Base-by-base conservation (phyloP, 1,140 invertebrate species). In the Plodia interpunctella region DNA sequence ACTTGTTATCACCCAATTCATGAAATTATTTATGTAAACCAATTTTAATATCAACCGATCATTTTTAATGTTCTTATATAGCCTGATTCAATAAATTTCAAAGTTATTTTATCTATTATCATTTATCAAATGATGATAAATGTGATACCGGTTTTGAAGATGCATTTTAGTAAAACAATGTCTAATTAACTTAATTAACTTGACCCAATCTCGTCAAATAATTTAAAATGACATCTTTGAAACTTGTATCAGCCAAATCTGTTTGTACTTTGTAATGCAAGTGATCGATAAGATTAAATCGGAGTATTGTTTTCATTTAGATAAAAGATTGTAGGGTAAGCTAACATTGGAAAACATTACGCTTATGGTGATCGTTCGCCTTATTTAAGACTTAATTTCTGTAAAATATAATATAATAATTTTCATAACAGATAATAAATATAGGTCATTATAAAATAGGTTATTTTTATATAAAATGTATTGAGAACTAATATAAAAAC, bases 391-490 rank as follows among this genome's bases (percentile, higher is more conserved):
- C 19, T 53, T 25, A 53, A 53, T 53, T 53, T 4, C 19, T 25
- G 51, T 53, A 13, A 53, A 53, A n/a, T 53, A 25, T 25, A 53
- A 51, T 20, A 13, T 51, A 51, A 51, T 21, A 53, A 53, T 51
- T 51, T 53, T 53, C 51, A 53, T 53, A 20, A 53, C 51, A 53
- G 21, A 53, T 20, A 13, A 18, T 20, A 51, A 25, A n/a, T 53
- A 25, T 53, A 21, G 51, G 13, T 21, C 21, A 25, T 53, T 53
- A 53, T 44, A n/a, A 21, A 21, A 25, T 53, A 53, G 21, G 51
- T 25, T 53, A 53, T 53, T 53, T 53, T 53, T 53, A 53, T 53
- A 53, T 53, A 53, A 53, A 53, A 44, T 44, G 38, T 53, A 20
- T 53, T 25, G 21, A 25, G 21, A 53, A 25, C 51, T 53, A 53